phyloP scores from a whole-genome alignment of 1,140 invertebrate species.

The Helicoverpa zea region DNA sequence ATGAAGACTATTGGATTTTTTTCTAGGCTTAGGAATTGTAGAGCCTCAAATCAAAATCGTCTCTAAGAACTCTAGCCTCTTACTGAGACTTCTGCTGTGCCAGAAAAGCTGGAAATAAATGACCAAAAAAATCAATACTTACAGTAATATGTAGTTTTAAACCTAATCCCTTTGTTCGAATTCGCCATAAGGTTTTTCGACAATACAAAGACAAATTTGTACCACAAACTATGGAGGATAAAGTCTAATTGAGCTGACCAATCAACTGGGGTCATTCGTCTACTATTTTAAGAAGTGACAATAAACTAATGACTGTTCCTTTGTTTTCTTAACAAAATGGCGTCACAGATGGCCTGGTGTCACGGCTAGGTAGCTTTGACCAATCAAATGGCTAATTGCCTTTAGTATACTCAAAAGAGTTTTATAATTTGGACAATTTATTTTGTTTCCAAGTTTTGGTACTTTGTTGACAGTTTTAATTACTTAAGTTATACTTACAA shows the following conservation, averaged over 20 bases:
- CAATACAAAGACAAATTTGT: not conserved
- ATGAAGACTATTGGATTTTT: not conserved
- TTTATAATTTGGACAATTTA: constrained; percentile 1
- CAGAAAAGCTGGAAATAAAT: too few relatives aligned
- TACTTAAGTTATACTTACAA: not conserved
- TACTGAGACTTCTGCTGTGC: too few relatives aligned
- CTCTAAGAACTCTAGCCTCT: too few relatives aligned
- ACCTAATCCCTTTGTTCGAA: not conserved
- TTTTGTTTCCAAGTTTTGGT: not conserved
- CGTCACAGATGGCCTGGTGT: constrained; percentile 31
- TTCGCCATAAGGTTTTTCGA: not conserved
- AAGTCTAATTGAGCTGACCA: not conserved
- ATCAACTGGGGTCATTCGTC: constrained; percentile 15
- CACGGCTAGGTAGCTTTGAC: constrained; percentile 3
- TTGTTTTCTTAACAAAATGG: constrained; percentile 40
- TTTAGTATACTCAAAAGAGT: constrained; percentile 1
- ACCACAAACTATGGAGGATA: not conserved
- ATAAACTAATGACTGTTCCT: constrained; percentile 27
- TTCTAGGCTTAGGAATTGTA: too few relatives aligned
- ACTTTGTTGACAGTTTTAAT: not conserved
- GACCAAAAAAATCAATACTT: not conserved
- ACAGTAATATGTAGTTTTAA: not conserved
- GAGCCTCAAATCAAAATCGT: too few relatives aligned
- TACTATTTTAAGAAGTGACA: constrained; percentile 45
- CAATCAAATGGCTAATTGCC: constrained; percentile 29